Evolutionary conservation across 92 coral and sea anemone species (phyloP).

Genomic region (Ricordea florida): DNA sequence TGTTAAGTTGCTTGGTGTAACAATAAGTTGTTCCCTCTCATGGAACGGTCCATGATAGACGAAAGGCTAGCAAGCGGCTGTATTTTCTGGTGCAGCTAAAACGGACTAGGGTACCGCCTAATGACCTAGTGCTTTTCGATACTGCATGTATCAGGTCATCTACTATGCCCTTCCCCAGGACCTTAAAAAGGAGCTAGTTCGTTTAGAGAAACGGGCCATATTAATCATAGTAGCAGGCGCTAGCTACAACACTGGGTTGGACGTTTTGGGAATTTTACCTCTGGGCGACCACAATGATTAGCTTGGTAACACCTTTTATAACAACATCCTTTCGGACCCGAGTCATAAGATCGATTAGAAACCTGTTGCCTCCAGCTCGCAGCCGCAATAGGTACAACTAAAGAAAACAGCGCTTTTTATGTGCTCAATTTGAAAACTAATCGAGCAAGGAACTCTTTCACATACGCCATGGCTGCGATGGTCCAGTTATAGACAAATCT

Average conservation of each 20-base stretch:
- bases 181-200: constrained; percentile 10
- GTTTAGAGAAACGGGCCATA: constrained; percentile 22
- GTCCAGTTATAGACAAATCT: background rate
- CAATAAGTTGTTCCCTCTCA: background rate
- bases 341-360: constrained; percentile 16
- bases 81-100: constrained; percentile 5
- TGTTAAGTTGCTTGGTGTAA: background rate
- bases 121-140: constrained; percentile 16
- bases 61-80: background rate
- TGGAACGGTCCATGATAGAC: too few species aligned
- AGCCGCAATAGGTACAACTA: background rate
- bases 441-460: constrained; percentile 3
- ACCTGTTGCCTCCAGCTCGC: background rate
- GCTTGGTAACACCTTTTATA: background rate
- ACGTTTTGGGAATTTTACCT: background rate
- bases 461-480: background rate
- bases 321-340: background rate
- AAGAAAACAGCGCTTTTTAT: background rate
- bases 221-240: background rate
- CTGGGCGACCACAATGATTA: background rate
- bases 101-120: background rate
- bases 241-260: background rate
- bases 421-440: constrained; percentile 5
- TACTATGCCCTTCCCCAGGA: constrained; percentile 2
- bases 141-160: constrained; percentile 19